Evolutionary conservation across 2,797 vertebrate genomes (phyloP), one percentile per base, ranked within the genome.

Genomic region (Chromobotia macracanthus): DNA sequence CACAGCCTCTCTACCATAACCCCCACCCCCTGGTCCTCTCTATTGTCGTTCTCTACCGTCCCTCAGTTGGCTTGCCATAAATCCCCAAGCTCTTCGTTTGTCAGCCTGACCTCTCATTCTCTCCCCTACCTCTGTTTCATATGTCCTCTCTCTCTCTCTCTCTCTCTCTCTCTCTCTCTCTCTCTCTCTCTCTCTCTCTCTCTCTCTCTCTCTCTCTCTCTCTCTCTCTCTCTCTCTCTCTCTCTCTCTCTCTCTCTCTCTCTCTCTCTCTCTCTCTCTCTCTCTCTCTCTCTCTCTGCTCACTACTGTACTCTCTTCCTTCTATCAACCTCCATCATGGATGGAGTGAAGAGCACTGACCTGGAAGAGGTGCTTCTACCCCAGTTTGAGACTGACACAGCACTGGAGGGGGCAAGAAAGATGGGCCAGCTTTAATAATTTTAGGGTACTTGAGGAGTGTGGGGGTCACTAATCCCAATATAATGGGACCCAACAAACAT

Each of bases 311-410:
- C 38, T 28, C 61, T 65, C 56, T 28, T 50, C 38, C 53, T 48
- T 58, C 38, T n/a, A 16, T 72, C 68, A 8, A 25, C 55, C 77
- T 56, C 48, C n/a, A 71, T 79, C 60, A 44, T 31, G 10, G 31
- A 58, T 41, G 15, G 38, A 80, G 77, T 81, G 58, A 84, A 83
- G 74, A 77, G 71, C 81, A 79, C 44, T 86, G 86, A 84, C 86
- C 86, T 86, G 85, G 85, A 87, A 87, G 80, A 81, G 71, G 71
- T 50, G 72, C 75, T 82, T 85, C 76, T 23, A 19, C 66, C 66
- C 79, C 63, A 75, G 81, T 75, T 56, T 63, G 44, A 71, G 64
- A 58, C 70, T 38, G 79, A 74, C 58, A 61, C 72, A 73, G 75
- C 72, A 72, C 56, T 50, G 68, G 28, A 23, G 50, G n/a, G 64